Percentiles rank a stretch among this genome's conserved stretches.
Conservation (phyloP, 2,113 vertebrate species). For the Xiphias gladius region DNA sequence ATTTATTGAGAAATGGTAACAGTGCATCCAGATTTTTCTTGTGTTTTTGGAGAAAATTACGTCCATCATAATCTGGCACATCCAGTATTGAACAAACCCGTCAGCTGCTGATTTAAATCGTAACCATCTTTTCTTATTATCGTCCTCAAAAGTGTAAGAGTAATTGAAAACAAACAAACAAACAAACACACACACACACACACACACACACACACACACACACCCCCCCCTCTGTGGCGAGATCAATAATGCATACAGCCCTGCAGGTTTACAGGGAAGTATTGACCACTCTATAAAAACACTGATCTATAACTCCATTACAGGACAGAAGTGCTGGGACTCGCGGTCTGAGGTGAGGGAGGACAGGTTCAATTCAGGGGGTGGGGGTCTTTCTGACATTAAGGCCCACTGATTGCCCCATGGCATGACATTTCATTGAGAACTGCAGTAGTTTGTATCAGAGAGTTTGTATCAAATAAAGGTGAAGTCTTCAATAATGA, state of each 20-base stretch:
- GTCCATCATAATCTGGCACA: conserved; percentile 42
- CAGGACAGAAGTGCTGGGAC: conserved; percentile 57
- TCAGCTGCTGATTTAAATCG: conserved; percentile 67
- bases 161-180: conserved; percentile 54
- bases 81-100: conserved; percentile 51
- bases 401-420: background rate
- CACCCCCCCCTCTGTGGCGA: background rate
- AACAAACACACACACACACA: too few species aligned
- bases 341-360: conserved; percentile 28
- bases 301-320: conserved; percentile 80
- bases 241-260: conserved; percentile 79
- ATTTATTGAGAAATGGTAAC: background rate
- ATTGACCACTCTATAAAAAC: conserved; percentile 82
- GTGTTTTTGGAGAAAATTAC: conserved; percentile 1
- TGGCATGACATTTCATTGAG: conserved; percentile 13
- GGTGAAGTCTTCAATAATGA: too few species aligned
- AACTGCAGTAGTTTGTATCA: background rate
- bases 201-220: background rate
- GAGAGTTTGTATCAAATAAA: background rate
- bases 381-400: background rate
- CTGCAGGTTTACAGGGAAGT: conserved; percentile 69
- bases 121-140: conserved; percentile 79
- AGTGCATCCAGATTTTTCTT: background rate
- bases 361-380: background rate
- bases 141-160: conserved; percentile 66